Conservation (phyloP, 1,140 invertebrate species). For the Aricia agestis region DNA sequence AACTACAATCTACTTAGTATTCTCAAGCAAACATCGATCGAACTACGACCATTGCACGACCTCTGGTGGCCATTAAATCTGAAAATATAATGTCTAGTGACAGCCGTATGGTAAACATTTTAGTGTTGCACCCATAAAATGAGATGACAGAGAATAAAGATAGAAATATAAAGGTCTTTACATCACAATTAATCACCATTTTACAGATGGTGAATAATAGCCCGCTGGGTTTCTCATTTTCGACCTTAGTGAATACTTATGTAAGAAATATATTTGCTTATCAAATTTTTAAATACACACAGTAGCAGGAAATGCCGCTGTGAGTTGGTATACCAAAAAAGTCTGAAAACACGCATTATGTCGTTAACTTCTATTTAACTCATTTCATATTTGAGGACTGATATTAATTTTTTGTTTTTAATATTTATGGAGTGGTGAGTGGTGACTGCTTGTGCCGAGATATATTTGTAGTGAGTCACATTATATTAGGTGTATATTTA, state of each 20-base stretch:
- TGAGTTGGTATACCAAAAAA: constrained; percentile 64
- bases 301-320: constrained; percentile 68
- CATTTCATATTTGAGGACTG: constrained; percentile 69
- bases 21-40: neutral
- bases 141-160: constrained; percentile 59
- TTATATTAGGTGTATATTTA: too few species aligned
- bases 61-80: constrained; percentile 16
- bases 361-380: constrained; percentile 71
- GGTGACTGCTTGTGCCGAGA: neutral
- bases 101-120: constrained; percentile 46
- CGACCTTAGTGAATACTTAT: constrained; percentile 31
- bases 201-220: constrained; percentile 44
- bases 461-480: neutral
- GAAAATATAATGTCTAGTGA: constrained; percentile 43
- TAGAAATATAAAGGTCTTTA: constrained; percentile 68
- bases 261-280: constrained; percentile 35
- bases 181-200: constrained; percentile 72
- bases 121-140: constrained; percentile 55
- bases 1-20: neutral
- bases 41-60: neutral
- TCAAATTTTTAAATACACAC: constrained; percentile 23
- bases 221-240: constrained; percentile 27
- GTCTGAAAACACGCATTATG: constrained; percentile 66
- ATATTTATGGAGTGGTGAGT: constrained; percentile 47
- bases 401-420: constrained; percentile 57